Conservation (phyloP, 2,113 vertebrate species). For the Serinus canaria region DNA sequence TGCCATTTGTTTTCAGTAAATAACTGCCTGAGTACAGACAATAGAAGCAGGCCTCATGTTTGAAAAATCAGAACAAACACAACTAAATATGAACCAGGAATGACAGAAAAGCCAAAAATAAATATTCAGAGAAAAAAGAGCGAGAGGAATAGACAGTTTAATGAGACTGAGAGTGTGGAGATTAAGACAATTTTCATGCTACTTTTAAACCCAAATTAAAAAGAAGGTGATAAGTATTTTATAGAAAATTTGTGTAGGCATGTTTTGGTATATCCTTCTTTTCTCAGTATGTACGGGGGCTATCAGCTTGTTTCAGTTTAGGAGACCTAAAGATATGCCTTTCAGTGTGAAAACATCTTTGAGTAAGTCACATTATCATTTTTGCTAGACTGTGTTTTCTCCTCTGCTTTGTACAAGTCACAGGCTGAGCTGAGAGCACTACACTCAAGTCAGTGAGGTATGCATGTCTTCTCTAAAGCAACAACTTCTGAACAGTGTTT, state of each 20-base stretch:
- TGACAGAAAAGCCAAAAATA: slow-evolving; percentile 17
- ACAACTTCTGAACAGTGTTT: background rate
- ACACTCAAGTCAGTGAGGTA: background rate
- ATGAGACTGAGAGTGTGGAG: background rate
- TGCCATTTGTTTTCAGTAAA: slow-evolving; percentile 53
- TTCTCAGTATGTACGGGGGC: background rate
- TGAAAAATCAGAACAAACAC: slow-evolving; percentile 26
- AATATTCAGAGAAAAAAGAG: background rate
- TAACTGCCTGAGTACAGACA: background rate
- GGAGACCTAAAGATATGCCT: background rate
- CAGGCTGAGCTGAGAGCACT: background rate
- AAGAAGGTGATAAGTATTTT: background rate
- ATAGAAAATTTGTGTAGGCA: background rate
- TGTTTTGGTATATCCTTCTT: background rate
- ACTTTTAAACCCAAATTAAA: slow-evolving; percentile 15
- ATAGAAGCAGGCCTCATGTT: slow-evolving; percentile 19
- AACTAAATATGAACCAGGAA: background rate
- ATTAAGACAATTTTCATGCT: slow-evolving; percentile 25
- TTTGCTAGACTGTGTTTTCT: slow-evolving; percentile 7
- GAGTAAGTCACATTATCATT: slow-evolving; percentile 11
- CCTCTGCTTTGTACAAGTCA: background rate
- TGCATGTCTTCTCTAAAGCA: background rate
- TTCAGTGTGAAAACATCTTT: background rate
- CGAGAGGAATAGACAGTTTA: background rate
- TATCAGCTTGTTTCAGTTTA: background rate